Base-by-base conservation (phyloP, 2,797 vertebrate species). In the Valencia hispanica region DNA sequence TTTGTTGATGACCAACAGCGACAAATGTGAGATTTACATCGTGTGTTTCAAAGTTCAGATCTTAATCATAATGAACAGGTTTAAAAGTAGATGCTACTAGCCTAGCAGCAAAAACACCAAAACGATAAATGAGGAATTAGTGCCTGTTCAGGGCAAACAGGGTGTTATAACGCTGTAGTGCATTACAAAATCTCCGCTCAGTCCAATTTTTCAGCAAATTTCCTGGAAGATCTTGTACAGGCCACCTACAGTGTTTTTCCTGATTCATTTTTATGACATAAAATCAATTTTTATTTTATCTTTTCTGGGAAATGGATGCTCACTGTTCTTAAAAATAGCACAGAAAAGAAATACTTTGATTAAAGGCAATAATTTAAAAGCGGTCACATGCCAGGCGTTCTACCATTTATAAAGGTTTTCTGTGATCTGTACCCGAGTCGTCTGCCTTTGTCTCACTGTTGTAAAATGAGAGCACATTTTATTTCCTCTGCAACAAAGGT, bases 201-300 rank as follows among this genome's bases (percentile, higher is more conserved):
- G 79, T 48, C 73, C 73, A 74, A 83, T 84, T 75, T 88, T 72
- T 84, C 78, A 88, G 68, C 72, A 68, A 66, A 79, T 86, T 85
- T 72, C 75, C 74, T 68, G 5, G 61, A 77, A 77, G 70, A 71
- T 51, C 77, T 82, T 12, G 36, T 70, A 68, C 20, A 47, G 76
- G 63, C 83, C 82, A 79, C 86, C 75, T 68, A 69, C 74, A 48
- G 30, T 48, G 80, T 76, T 69, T 84, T 88, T 79, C 75, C 77
- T 76, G 77, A 82, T 87, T 87, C 70, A 76, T 86, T 82, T 79
- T 72, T 59, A 73, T 80, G 89, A 90, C 88, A 88, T 84, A 78
- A 93, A 92, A 90, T 94, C 92, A 86, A 95, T 94, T 73, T 65
- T 74, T 78, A 69, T 82, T 91, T 92, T 91, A 92, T 85, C 84